phyloP scores from a whole-genome alignment of 2,113 vertebrate genomes.

The Thinocorus orbignyianus region DNA sequence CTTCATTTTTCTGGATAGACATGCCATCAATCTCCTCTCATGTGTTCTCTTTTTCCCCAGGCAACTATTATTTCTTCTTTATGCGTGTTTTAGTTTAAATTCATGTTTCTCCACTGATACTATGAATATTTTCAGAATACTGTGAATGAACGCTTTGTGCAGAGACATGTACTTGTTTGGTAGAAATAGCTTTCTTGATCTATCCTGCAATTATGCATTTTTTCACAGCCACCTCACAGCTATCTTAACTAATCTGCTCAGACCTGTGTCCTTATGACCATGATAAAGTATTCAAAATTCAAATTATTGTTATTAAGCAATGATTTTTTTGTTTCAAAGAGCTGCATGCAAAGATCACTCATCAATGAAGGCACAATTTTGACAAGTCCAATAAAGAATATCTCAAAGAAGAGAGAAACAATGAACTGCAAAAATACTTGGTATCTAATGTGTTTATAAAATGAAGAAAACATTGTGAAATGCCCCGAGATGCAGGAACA shows the following conservation, averaged over 20 bases:
- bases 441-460: not conserved
- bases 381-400: not conserved
- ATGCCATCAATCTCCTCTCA: not conserved
- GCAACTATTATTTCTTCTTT: not conserved
- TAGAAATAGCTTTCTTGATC: not conserved
- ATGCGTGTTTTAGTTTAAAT: conserved; percentile 30
- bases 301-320: not conserved
- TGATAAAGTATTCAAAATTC: not conserved
- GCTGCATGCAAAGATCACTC: not conserved
- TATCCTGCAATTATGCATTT: not conserved
- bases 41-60: not conserved
- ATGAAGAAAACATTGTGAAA: not conserved
- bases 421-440: not conserved
- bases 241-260: not conserved
- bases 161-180: not conserved
- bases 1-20: not conserved
- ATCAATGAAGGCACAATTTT: not conserved
- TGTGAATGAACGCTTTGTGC: not conserved
- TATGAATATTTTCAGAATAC: not conserved
- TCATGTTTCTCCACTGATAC: not conserved
- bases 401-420: not conserved
- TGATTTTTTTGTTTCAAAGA: not conserved
- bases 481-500: not conserved
- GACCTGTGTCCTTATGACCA: not conserved
- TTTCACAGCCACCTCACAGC: not conserved